Evolutionary conservation across 2,888 invertebrate species (phyloP).

Genomic region (Drosophila tripunctata): DNA sequence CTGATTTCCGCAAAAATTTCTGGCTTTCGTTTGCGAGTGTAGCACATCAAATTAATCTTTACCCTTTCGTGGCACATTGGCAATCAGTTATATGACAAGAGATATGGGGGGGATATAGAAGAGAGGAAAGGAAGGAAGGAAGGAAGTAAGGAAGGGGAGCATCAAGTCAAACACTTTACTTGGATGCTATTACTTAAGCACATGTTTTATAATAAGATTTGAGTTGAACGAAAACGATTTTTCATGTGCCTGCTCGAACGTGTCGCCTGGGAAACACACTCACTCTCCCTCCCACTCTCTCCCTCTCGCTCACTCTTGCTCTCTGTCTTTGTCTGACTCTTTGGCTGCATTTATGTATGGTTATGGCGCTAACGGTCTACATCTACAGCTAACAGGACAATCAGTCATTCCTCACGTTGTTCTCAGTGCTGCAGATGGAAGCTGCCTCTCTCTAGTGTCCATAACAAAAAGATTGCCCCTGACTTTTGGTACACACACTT

Average conservation of each 20-base stretch:
- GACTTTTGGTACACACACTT: conserved; percentile 52
- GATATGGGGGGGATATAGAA: background rate
- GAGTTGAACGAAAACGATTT: conserved; percentile 60
- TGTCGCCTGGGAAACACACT: conserved; percentile 54
- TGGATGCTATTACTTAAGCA: conserved; percentile 77
- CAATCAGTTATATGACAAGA: conserved; percentile 77
- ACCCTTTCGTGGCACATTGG: conserved; percentile 55
- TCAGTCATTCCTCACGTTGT: conserved; percentile 53
- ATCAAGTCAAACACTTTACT: conserved; percentile 64
- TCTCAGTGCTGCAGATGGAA: too few species aligned
- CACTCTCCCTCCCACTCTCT: too few species aligned
- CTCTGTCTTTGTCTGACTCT: background rate
- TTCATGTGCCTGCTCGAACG: conserved; percentile 72
- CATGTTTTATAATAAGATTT: conserved; percentile 78
- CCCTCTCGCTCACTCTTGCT: background rate
- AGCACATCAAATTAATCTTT: conserved; percentile 53
- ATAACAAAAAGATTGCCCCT: conserved; percentile 50
- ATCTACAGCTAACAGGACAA: conserved; percentile 44
- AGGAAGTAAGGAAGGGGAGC: conserved; percentile 12
- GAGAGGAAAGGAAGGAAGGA: background rate
- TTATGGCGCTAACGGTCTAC: conserved; percentile 29
- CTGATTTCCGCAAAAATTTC: conserved; percentile 1
- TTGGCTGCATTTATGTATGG: conserved; percentile 53
- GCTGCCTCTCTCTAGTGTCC: conserved; percentile 48
- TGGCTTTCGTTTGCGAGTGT: background rate